phyloP scores from a whole-genome alignment of 2,113 vertebrate species.

The Loxodonta africana region DNA sequence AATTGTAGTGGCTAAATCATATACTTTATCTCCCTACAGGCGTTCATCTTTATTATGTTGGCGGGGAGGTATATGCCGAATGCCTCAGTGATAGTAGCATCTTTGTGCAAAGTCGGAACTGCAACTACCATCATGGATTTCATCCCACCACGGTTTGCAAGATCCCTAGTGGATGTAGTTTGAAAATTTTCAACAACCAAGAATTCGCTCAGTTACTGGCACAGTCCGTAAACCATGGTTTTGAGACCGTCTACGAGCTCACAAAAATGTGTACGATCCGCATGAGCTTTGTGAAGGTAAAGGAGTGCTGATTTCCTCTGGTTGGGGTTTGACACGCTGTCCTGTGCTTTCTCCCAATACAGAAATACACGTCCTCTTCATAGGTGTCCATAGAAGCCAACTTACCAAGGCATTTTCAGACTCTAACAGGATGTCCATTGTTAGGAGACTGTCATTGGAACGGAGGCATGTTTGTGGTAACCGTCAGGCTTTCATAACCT shows the following conservation, averaged over 20 bases:
- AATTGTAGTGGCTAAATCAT: not conserved
- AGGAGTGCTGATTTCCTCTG: not conserved
- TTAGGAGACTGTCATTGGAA: not conserved
- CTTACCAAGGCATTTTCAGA: not conserved
- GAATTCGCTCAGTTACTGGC: slow-evolving; percentile 98
- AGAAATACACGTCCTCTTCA: not conserved
- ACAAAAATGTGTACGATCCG: slow-evolving; percentile 99
- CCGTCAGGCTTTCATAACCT: not conserved
- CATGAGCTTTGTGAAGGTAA: slow-evolving; percentile 99
- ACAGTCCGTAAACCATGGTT: slow-evolving; percentile 99
- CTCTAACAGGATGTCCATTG: not conserved
- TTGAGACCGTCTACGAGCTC: slow-evolving; percentile 99
- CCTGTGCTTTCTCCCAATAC: not conserved
- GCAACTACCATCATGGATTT: slow-evolving; percentile 99
- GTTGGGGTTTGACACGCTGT: rapidly evolving
- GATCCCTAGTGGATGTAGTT: slow-evolving; percentile 98
- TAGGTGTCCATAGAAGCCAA: not conserved
- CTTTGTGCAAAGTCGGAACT: slow-evolving; percentile 99
- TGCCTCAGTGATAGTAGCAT: slow-evolving; percentile 99
- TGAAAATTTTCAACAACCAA: slow-evolving; percentile 99
- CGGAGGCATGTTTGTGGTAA: not conserved
- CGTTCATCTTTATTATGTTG: slow-evolving; percentile 98
- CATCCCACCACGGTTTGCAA: slow-evolving; percentile 99
- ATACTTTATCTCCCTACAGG: slow-evolving; percentile 84
- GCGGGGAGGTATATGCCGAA: slow-evolving; percentile 98